Evolutionary conservation across 2,888 invertebrate genomes (phyloP), one percentile per base, ranked within the genome.

Genomic region (Sarcophaga carnaria): DNA sequence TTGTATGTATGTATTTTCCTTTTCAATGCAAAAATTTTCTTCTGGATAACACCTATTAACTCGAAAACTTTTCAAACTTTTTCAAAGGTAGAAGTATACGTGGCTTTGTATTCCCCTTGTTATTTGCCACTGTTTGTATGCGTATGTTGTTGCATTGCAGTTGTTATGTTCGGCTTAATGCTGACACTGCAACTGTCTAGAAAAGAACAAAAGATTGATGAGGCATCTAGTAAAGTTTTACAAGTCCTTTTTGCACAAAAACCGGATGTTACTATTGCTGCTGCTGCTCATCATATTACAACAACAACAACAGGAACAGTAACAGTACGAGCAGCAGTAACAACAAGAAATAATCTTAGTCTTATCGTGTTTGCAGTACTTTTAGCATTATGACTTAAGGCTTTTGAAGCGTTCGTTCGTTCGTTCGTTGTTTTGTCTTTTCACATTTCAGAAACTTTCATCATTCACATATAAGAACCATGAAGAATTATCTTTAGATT

Each of bases 121-220:
- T 54, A 17, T 11, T 22, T 25, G 8, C 22, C 67, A 20, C 59
- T 67, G 27, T 37, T 71, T 66, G 25, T 45, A 22, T 27, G 27
- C 45, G 78, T 20, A 11, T 47, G 59, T 64, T 77, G 60, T 5
- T 62, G 47, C 37, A 60, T 54, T 77, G 54, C 45, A 49, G 14
- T 45, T 80, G 77, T 76, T 59, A 75, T 27, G 54, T 54, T 37
- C 59, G n/a, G 45, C 62, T 67, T 62, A 75, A 69, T 78, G 80
- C 83, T 83, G 83, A 83, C 78, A 83, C 78, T 66, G 80, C 74
- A 81, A 17, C 70, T 78, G 66, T 81, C 80, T 80, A 62, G 74
- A 14, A 17, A 54, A 49, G 69, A 74, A 79, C n/a, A 84, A 82
- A 75, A 80, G 77, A 80, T 80, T 86, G 80, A 83, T 83, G 86